Evolutionary conservation across 1,140 invertebrate species (phyloP).

Genomic region (Dolichoris vasculosae): DNA sequence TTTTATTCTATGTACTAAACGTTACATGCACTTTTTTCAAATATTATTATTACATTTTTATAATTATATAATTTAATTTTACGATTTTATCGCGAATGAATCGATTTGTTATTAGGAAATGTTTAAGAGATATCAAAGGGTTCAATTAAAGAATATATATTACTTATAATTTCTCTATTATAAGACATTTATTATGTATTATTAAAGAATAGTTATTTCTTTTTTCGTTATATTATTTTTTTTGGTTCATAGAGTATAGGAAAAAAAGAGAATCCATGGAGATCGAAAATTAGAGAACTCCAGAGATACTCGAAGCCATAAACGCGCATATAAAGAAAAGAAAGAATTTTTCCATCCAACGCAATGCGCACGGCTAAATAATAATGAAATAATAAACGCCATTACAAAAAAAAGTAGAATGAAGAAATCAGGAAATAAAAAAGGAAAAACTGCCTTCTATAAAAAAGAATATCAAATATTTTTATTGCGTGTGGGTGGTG

Average conservation of each 20-base stretch:
- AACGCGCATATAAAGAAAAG: background rate
- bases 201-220: slow-evolving; percentile 39
- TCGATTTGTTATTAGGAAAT: background rate
- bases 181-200: slow-evolving; percentile 36
- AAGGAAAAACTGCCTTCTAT: slow-evolving; percentile 11
- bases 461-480: slow-evolving; percentile 19
- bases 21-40: background rate
- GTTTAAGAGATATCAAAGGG: background rate
- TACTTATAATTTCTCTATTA: slow-evolving; percentile 20
- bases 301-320: background rate
- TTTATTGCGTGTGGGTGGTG: background rate
- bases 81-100: background rate
- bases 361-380: background rate
- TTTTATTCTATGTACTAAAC: background rate
- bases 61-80: background rate
- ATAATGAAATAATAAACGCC: background rate
- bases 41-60: background rate
- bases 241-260: slow-evolving; percentile 31
- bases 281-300: slow-evolving; percentile 8
- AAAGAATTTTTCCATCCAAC: slow-evolving; percentile 6
- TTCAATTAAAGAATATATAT: slow-evolving; percentile 34
- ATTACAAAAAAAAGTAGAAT: background rate
- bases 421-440: slow-evolving; percentile 15
- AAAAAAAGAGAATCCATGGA: slow-evolving; percentile 3
- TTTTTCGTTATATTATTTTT: slow-evolving; percentile 13